Base-by-base conservation (phyloP, 2,888 invertebrate species). In the Trichopria drosophilae region DNA sequence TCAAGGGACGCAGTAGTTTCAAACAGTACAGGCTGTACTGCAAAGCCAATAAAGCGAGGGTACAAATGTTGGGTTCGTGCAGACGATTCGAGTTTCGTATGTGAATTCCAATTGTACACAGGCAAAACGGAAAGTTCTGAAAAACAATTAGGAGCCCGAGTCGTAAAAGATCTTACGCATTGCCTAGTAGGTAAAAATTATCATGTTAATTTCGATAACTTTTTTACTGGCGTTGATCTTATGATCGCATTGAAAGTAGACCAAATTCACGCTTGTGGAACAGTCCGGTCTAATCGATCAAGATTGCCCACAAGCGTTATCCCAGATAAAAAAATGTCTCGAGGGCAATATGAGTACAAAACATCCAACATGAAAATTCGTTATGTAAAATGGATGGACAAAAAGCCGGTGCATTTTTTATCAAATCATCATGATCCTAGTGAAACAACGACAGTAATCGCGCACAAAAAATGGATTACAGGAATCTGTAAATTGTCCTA, bases 341-440 rank as follows among this genome's bases (percentile, higher is more conserved):
- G 22, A 6, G 58, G 59, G 12, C 48, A 64, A 42, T 59, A 18
- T 31, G 63, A 67, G 47, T 58, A 31, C 51, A 51, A 43, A 6
- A 43, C 24, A 5, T 47, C 34, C 41, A 53, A 64, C 28, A 51
- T 63, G 28, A 58, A 59, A 9, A 50, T 69, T 32, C 28, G 20
- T 6, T 68, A 65, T 43, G 65, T 63, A 64, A 66, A 63, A 53
- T 61, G 65, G 41, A 51, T 62, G 31, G 66, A 64, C 9, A 57
- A n/a, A n/a, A n/a, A n/a, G n/a, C n/a, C n/a, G n/a, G n/a, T n/a
- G n/a, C n/a, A n/a, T n/a, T n/a, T n/a, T n/a, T n/a, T n/a, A n/a
- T n/a, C n/a, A n/a, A n/a, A n/a, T n/a, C n/a, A n/a, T n/a, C n/a
- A n/a, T n/a, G n/a, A n/a, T n/a, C n/a, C n/a, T n/a, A n/a, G n/a